Evolutionary conservation across 2,888 invertebrate genomes (phyloP), one percentile per base, ranked within the genome.

Genomic region (Anticlea derivata): DNA sequence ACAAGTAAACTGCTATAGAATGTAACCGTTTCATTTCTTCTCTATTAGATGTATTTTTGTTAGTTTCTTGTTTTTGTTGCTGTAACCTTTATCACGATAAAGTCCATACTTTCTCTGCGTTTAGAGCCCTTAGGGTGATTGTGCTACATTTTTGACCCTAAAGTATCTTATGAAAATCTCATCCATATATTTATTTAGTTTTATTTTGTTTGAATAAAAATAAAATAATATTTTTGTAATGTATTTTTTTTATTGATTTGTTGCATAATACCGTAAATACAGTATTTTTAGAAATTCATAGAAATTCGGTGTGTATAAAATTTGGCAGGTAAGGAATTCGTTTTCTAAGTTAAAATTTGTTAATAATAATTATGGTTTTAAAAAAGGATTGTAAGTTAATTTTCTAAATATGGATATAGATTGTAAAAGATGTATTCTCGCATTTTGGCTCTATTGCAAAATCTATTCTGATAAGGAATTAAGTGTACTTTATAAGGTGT

Each of bases 401-500:
- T 75, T 75, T 75, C 73, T 65, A 63, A 67, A 64, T 57, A 70
- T 64, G 63, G 61, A 69, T 50, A 61, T 79, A 79, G 76, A 62
- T 70, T 64, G 67, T 80, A 76, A 74, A 75, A 66, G 70, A 73
- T 75, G 69, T 55, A 74, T 76, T 81, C 66, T 75, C 72, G 76
- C 80, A 77, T 78, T 77, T 79, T 75, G 73, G 70, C 70, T 77
- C 78, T 82, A 77, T 80, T 76, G 80, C 80, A 77, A 77, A 78
- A 70, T 75, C 73, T 85, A 81, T 80, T 80, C 68, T 71, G 68
- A 65, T 83, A 80, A 82, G 80, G 55, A 60, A 41, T 52, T 66
- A 84, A 81, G 80, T 72, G 78, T 87, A 86, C 63, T 78, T 37
- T 69, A 70, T 80, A 87, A 83, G 77, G 74, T 72, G 86, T 88